These are phyloP conservation scores for Pycnomerus fuliginosus DNA, from an alignment of 2,888 invertebrate genomes.

Conservation along the genomic window DNA sequence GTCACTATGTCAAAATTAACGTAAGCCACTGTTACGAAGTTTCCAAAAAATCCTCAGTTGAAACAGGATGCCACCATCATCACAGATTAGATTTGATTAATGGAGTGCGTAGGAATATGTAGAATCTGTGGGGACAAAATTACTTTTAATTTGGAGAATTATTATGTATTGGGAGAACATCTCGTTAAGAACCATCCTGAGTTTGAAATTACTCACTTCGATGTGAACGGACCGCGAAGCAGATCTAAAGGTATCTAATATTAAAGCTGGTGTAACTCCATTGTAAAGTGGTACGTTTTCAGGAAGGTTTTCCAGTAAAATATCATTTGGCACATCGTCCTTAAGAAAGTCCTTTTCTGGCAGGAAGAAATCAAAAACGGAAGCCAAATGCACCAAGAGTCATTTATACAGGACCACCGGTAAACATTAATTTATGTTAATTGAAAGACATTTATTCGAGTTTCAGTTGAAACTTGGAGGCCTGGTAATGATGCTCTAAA, in stretches of 20 bases:
- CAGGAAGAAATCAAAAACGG: conserved; percentile 1
- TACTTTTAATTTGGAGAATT: conserved; percentile 5
- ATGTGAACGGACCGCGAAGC: not conserved
- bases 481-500: conserved; percentile 37
- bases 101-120: conserved; percentile 15
- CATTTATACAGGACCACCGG: conserved; percentile 38
- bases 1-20: too few relatives aligned
- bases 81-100: too few relatives aligned
- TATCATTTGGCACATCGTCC: conserved; percentile 3
- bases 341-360: conserved; percentile 3
- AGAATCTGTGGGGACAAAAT: conserved; percentile 15
- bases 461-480: conserved; percentile 47
- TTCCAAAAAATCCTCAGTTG: too few relatives aligned
- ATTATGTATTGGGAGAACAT: conserved; percentile 40
- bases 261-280: not conserved
- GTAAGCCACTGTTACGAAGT: too few relatives aligned
- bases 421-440: conserved; percentile 11
- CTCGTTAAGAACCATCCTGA: conserved; percentile 42
- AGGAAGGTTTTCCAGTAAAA: conserved; percentile 4
- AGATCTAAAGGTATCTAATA: not conserved
- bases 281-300: conserved; percentile 1
- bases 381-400: conserved; percentile 12
- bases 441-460: conserved; percentile 8
- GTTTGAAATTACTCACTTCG: conserved; percentile 40
- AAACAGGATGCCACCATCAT: too few relatives aligned